A percentile compares a stretch with the other conserved stretches of the same genome.
phyloP scores from a whole-genome alignment of 2,888 invertebrate genomes.

The Meiosimyza platycephala region DNA sequence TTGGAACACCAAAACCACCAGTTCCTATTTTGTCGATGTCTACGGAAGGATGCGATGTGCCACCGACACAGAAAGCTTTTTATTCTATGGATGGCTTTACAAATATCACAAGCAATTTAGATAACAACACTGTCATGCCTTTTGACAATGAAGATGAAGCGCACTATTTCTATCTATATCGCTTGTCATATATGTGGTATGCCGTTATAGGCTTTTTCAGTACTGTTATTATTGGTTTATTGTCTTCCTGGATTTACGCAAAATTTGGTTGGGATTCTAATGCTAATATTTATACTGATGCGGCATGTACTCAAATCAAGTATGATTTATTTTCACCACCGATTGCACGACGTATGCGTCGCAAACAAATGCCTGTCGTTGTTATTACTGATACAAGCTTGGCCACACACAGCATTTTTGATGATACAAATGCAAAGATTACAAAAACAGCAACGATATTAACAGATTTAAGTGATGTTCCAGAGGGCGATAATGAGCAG shows the following conservation, averaged over 20 bases:
- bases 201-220: slow-evolving; percentile 70
- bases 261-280: slow-evolving; percentile 61
- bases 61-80: slow-evolving; percentile 2
- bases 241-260: slow-evolving; percentile 68
- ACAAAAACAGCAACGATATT: slow-evolving; percentile 20
- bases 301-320: slow-evolving; percentile 66
- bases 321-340: slow-evolving; percentile 72
- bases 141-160: slow-evolving; percentile 33
- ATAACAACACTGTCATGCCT: too few species aligned
- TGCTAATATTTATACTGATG: slow-evolving; percentile 56
- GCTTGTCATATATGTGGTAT: slow-evolving; percentile 80
- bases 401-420: slow-evolving; percentile 42
- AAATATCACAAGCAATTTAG: too few species aligned
- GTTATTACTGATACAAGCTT: slow-evolving; percentile 57
- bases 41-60: slow-evolving; percentile 70
- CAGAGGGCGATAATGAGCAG: background rate
- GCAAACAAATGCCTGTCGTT: slow-evolving; percentile 58
- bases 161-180: slow-evolving; percentile 61
- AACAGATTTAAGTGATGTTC: background rate
- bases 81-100: slow-evolving; percentile 47
- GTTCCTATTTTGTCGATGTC: slow-evolving; percentile 71
- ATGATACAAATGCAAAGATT: slow-evolving; percentile 29
- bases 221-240: slow-evolving; percentile 69
- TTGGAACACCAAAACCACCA: slow-evolving; percentile 81
- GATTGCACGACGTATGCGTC: slow-evolving; percentile 68